Evolutionary conservation across 2,113 vertebrate species (phyloP).

Genomic region (Ginglymostoma cirratum): DNA sequence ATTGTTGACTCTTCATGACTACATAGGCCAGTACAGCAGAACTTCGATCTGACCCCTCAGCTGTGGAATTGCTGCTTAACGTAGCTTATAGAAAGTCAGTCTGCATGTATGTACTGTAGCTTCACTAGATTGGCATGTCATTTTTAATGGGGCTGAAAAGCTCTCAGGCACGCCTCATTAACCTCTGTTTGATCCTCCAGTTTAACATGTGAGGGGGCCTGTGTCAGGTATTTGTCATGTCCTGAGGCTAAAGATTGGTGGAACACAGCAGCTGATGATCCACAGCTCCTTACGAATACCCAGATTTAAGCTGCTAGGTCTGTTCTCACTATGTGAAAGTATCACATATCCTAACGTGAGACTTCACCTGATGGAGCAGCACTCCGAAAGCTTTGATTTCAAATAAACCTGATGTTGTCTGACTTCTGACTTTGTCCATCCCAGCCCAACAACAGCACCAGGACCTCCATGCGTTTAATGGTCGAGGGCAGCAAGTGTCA

Average conservation of each 20-base stretch:
- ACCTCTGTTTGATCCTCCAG: background rate
- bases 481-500: no score
- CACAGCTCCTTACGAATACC: background rate
- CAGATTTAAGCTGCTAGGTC: background rate
- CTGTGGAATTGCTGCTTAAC: background rate
- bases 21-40: background rate
- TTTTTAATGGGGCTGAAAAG: background rate
- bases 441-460: no score
- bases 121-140: background rate
- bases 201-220: background rate
- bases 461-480: no score
- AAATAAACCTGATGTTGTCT: no score
- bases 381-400: no score
- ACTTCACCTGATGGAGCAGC: no score
- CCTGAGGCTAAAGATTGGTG: background rate
- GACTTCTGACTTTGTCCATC: no score
- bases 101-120: no score
- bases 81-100: no score
- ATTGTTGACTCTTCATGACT: background rate
- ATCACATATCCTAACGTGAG: background rate
- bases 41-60: background rate
- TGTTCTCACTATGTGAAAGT: background rate
- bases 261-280: background rate
- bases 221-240: background rate
- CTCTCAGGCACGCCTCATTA: background rate